A percentile compares a stretch with the other conserved stretches of the same genome.
Conservation (phyloP, 2,797 vertebrate genomes). For the Sebastes vulpes region DNA sequence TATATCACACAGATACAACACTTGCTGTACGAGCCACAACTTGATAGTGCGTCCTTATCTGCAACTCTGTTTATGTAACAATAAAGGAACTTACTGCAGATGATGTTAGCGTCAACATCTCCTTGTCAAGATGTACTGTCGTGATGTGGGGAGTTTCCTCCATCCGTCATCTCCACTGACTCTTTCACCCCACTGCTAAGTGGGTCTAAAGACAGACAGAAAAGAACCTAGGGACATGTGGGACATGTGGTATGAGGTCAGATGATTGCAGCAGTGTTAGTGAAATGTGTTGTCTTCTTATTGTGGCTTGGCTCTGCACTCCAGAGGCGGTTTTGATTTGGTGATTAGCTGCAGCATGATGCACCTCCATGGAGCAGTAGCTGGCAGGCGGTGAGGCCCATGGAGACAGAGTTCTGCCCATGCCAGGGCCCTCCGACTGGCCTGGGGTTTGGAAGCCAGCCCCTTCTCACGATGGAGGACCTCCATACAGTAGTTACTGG, state of each 20-base stretch:
- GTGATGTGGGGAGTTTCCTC: slow-evolving; percentile 8
- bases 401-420: slow-evolving; percentile 73
- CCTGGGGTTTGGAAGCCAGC: slow-evolving; percentile 64
- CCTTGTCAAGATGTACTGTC: neutral
- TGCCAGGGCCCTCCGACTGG: slow-evolving; percentile 55
- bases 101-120: slow-evolving; percentile 3
- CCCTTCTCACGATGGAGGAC: slow-evolving; percentile 43
- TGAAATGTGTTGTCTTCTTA: slow-evolving; percentile 62
- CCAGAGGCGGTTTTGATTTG: slow-evolving; percentile 47
- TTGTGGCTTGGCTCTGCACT: slow-evolving; percentile 62
- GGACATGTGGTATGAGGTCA: slow-evolving; percentile 53
- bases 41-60: neutral
- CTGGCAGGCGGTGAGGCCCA: slow-evolving; percentile 59
- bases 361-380: slow-evolving; percentile 54
- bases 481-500: slow-evolving; percentile 41
- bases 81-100: neutral
- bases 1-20: neutral
- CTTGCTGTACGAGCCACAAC: neutral
- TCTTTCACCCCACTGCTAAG: slow-evolving; percentile 25
- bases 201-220: slow-evolving; percentile 23
- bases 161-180: slow-evolving; percentile 20
- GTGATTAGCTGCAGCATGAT: slow-evolving; percentile 66
- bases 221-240: slow-evolving; percentile 39
- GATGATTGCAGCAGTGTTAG: slow-evolving; percentile 55
- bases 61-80: slow-evolving; percentile 12